Percentiles rank a stretch among this genome's conserved stretches.
phyloP scores from a whole-genome alignment of 2,113 vertebrate genomes.

The Alexandromys fortis region DNA sequence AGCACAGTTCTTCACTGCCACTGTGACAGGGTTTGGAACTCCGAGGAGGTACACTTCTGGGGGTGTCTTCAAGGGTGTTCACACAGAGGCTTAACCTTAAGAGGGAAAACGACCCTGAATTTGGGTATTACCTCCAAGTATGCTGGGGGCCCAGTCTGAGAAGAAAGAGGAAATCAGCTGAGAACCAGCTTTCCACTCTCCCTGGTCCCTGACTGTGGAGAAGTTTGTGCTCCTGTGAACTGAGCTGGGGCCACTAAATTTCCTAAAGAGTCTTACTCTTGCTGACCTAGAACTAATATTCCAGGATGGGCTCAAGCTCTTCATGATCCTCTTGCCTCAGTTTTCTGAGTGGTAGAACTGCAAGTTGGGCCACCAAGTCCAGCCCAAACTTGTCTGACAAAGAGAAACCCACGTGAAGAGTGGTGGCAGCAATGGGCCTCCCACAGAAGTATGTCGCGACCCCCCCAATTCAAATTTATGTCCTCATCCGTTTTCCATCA shows the following conservation, averaged over 20 bases:
- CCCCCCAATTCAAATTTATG: conserved; percentile 1
- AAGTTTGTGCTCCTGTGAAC: neutral
- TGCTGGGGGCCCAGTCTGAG: neutral
- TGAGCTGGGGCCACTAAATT: rapidly evolving
- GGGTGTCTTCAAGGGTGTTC: neutral
- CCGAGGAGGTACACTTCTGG: neutral
- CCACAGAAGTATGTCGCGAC: neutral
- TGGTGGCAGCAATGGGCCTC: neutral
- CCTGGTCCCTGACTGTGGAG: neutral
- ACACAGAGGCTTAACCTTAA: neutral
- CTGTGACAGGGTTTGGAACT: neutral
- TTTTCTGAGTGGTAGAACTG: neutral
- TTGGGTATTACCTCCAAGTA: neutral
- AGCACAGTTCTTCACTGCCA: neutral
- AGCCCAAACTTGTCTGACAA: neutral
- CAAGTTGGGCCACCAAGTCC: no score
- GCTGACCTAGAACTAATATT: neutral
- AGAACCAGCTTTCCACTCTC: neutral
- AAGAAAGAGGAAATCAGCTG: neutral
- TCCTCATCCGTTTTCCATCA: neutral
- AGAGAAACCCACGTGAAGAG: neutral
- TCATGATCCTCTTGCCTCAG: neutral
- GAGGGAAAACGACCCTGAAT: neutral
- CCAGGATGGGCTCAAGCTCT: neutral
- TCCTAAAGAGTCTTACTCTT: neutral